Base-by-base conservation (phyloP, 1,140 invertebrate genomes). In the Pararge aegeria region DNA sequence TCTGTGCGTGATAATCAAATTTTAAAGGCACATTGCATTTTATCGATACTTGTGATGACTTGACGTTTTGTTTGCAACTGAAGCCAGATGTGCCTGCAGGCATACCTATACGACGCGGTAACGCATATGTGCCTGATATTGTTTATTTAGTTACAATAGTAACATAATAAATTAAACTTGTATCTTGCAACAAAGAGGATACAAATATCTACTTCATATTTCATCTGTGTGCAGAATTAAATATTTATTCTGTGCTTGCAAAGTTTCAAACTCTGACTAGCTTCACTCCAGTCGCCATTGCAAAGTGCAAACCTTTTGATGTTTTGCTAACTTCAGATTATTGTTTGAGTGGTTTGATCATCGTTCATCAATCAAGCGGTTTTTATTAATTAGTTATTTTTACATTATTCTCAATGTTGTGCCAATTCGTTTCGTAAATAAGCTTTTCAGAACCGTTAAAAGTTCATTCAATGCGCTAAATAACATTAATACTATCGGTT, bases 261-360 rank as follows among this genome's bases (percentile, higher is more conserved):
- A n/a, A 7, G 3, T 24, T 4, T 7, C 24, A 24, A 24, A 4
- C 7, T 24, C 24, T 24, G 24, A 24, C 29, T 44, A 61, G 34
- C 44, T 61, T 61, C 60, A 62, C 38, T 56, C 48, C 53, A 61
- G 70, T 83, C 82, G 78, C 78, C 70, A 77, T 83, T 83, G 73
- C 70, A 71, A 78, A 75, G 24, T 34, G 29, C 29, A 10, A 30
- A 24, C 69, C 72, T 69, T 37, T 55, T 55, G 74, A 79, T 62
- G 64, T 70, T 68, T 68, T 65, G 57, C 82, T 77, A 83, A 86
- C 83, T 89, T 89, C 86, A 87, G 70, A 70, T 74, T 87, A 86
- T 83, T 89, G 83, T 89, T 82, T 71, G 83, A 86, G 84, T 83
- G 87, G 83, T 89, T 82, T 71, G 83, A 86, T 85, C 84, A 85